A percentile compares a stretch with the other conserved stretches of the same genome.
phyloP scores from a whole-genome alignment of 2,888 invertebrate species.

The Cantharis rufa region DNA sequence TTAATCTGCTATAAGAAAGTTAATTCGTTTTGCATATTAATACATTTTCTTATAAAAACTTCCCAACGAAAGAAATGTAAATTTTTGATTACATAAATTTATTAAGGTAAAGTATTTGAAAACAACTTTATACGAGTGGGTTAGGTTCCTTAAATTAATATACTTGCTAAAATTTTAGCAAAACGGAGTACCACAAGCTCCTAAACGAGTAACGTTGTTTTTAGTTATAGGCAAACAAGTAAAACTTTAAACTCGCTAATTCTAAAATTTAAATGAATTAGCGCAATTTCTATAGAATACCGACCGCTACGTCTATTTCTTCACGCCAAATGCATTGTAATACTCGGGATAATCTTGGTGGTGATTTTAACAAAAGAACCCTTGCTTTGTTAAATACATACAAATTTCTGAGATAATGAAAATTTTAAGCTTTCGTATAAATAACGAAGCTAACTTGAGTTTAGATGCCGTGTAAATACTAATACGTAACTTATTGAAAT shows the following conservation, averaged over 20 bases:
- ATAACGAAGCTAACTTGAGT: slow-evolving; percentile 45
- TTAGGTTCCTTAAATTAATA: background rate
- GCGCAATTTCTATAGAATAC: slow-evolving; percentile 24
- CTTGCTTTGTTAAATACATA: slow-evolving; percentile 46
- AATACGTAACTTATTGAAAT: slow-evolving; percentile 53
- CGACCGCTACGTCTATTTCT: slow-evolving; percentile 13
- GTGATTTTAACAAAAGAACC: slow-evolving; percentile 27
- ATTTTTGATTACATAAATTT: background rate
- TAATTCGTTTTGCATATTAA: background rate
- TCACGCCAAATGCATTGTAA: slow-evolving; percentile 22
- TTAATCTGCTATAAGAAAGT: background rate
- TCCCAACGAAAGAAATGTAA: background rate
- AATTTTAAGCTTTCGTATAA: slow-evolving; percentile 48
- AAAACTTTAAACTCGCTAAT: slow-evolving; percentile 18
- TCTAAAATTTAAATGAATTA: slow-evolving; percentile 25
- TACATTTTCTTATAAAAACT: background rate
- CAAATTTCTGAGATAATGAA: slow-evolving; percentile 45
- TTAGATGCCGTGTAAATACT: slow-evolving; percentile 48
- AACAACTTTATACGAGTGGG: background rate
- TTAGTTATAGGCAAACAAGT: background rate
- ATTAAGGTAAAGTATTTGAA: background rate
- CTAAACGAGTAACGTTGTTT: background rate
- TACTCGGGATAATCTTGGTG: slow-evolving; percentile 27
- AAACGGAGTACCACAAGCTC: background rate
- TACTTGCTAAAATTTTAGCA: background rate